Evolutionary conservation across 2,888 invertebrate species (phyloP).

Genomic region (Drosophila antonietae): DNA sequence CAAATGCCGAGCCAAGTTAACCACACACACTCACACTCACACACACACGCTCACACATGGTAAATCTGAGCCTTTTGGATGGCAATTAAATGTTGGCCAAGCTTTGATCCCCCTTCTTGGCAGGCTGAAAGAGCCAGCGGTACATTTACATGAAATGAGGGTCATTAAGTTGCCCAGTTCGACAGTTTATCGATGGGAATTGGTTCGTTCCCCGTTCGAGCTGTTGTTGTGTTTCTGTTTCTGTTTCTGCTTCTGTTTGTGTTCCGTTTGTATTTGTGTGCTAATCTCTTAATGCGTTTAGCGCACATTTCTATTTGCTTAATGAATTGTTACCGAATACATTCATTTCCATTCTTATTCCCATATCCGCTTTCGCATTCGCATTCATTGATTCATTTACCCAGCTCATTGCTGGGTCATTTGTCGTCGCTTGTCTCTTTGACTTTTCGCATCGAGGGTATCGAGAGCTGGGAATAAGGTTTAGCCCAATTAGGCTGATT

Average conservation of each 20-base stretch:
- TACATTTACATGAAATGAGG: conserved; percentile 66
- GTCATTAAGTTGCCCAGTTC: conserved; percentile 73
- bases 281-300: conserved; percentile 84
- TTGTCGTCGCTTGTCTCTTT: conserved; percentile 77
- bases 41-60: conserved; percentile 31
- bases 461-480: conserved; percentile 9
- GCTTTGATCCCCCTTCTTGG: conserved; percentile 16
- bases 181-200: conserved; percentile 63
- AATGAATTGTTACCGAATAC: conserved; percentile 80
- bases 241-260: background rate
- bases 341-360: conserved; percentile 61
- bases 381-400: conserved; percentile 67
- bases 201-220: conserved; percentile 16
- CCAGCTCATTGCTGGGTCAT: conserved; percentile 71
- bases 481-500: conserved; percentile 67
- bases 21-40: conserved; percentile 40
- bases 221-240: background rate
- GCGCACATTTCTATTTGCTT: conserved; percentile 79
- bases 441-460: conserved; percentile 40
- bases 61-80: conserved; percentile 21
- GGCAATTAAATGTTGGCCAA: conserved; percentile 61
- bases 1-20: conserved; percentile 45
- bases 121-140: conserved; percentile 25
- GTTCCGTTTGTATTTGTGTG: conserved; percentile 79
- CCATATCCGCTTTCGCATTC: conserved; percentile 36